A percentile compares a stretch with the other conserved stretches of the same genome.
Evolutionary conservation across 2,888 invertebrate species (phyloP).

Genomic region (Spodoptera exigua): DNA sequence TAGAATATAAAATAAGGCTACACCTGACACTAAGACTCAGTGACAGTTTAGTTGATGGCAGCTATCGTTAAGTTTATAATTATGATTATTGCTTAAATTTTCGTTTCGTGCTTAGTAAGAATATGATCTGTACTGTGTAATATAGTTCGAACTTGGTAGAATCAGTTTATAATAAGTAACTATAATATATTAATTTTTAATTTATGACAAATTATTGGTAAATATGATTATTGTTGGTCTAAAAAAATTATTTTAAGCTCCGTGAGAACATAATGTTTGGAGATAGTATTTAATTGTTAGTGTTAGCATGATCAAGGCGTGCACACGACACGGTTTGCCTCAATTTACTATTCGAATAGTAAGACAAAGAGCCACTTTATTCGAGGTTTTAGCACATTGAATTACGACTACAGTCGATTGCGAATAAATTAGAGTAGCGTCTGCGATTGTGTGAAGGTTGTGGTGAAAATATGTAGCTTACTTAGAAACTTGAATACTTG

Average conservation of each 20-base stretch:
- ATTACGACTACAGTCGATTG: too few relatives aligned
- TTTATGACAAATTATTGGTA: background rate
- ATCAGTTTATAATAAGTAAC: conserved; percentile 26
- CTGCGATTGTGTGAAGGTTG: too few relatives aligned
- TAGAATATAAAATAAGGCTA: conserved; percentile 12
- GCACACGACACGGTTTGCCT: too few relatives aligned
- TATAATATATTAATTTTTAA: conserved; percentile 27
- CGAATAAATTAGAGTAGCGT: too few relatives aligned
- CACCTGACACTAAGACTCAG: conserved; percentile 25
- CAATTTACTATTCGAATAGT: too few relatives aligned
- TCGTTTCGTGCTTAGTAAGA: conserved; percentile 43
- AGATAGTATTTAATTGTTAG: conserved; percentile 22
- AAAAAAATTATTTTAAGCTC: conserved; percentile 14
- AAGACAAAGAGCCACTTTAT: too few relatives aligned
- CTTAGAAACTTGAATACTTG: too few relatives aligned
- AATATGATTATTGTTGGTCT: background rate
- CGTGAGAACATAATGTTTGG: conserved; percentile 6
- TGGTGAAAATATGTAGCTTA: too few relatives aligned
- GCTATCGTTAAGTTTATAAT: conserved; percentile 1
- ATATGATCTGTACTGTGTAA: conserved; percentile 48
- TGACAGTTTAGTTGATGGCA: conserved; percentile 28
- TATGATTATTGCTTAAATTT: conserved; percentile 23
- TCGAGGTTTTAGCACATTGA: too few relatives aligned
- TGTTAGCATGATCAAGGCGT: conserved; percentile 5
- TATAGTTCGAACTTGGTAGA: conserved; percentile 29